Evolutionary conservation across 2,113 vertebrate genomes (phyloP), one percentile per base, ranked within the genome.

Genomic region (Poeciliopsis retropinna): DNA sequence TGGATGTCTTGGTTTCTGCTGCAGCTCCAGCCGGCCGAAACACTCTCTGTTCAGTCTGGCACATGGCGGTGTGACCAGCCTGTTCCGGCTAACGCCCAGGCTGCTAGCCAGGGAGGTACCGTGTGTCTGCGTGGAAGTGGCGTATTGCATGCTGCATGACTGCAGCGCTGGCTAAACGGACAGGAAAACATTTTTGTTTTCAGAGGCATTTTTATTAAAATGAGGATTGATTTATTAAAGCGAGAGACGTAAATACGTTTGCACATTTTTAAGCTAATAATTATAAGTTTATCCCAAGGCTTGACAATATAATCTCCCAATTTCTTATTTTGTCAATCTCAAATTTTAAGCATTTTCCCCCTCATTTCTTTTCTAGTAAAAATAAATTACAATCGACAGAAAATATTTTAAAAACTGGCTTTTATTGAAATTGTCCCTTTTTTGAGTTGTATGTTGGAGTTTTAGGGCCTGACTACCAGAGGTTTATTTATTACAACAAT

Each of bases 91-190:
- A 81, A 87, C 87, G 75, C 78, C 34, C 65, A 65, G 75, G 62
- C 61, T 87, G 47, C 69, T 85, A 64, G 75, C 78, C 84, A 88
- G 90, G 90, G 79, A 90, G 86, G 89, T 89, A 89, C 83, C 0
- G 75, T 75, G 85, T 86, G 82, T 41, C 30, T 27, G 60, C 29
- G 47, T 78, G 74, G 2, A 11, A 28, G 65, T 69, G 28, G 9
- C 13, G 17, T 5, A 10, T 29, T 27, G 83, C 79, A 88, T 79
- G 83, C 32, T 0, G 29, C 61, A 5, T 64, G 19, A 27, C 4
- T 2, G 69, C 54, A 44, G 29, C 76, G 5, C 15, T 29, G 61
- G 67, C 39, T 37, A 64, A 64, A 64, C 32, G 9, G 29, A 14
- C 13, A 32, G 9, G 19, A 3, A 57, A 25, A 3, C 22, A 10